A percentile compares a stretch with the other conserved stretches of the same genome.
phyloP scores from a whole-genome alignment of 1,140 invertebrate species.

The Rhopalosiphum padi region DNA sequence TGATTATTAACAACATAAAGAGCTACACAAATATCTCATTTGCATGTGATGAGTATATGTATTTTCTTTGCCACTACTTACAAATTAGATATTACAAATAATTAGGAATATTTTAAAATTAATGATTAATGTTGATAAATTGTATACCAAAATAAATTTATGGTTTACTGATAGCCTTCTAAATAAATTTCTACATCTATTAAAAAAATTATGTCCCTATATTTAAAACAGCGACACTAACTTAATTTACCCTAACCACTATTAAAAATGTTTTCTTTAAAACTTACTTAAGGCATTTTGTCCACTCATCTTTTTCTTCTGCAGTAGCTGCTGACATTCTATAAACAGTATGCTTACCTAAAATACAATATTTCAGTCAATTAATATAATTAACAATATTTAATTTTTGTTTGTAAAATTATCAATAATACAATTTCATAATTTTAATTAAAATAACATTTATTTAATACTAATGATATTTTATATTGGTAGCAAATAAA shows the following conservation, averaged over 20 bases:
- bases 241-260: background rate
- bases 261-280: background rate
- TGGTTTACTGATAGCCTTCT: background rate
- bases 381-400: background rate
- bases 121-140: background rate
- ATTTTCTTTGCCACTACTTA: too few relatives aligned
- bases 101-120: background rate
- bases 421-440: background rate
- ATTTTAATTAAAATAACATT: background rate
- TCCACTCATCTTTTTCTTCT: slow-evolving; percentile 98
- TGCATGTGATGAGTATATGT: too few relatives aligned
- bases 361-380: slow-evolving; percentile 60
- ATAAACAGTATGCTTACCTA: slow-evolving; percentile 87
- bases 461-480: background rate
- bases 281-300: slow-evolving; percentile 80
- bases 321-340: slow-evolving; percentile 94
- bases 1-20: too few relatives aligned
- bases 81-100: too few relatives aligned
- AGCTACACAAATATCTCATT: too few relatives aligned
- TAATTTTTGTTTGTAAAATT: background rate
- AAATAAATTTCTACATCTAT: background rate
- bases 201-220: background rate
- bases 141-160: background rate
- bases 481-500: background rate
- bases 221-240: background rate